Evolutionary conservation across 2,888 invertebrate genomes (phyloP).

Genomic region (Anaspis maculata): DNA sequence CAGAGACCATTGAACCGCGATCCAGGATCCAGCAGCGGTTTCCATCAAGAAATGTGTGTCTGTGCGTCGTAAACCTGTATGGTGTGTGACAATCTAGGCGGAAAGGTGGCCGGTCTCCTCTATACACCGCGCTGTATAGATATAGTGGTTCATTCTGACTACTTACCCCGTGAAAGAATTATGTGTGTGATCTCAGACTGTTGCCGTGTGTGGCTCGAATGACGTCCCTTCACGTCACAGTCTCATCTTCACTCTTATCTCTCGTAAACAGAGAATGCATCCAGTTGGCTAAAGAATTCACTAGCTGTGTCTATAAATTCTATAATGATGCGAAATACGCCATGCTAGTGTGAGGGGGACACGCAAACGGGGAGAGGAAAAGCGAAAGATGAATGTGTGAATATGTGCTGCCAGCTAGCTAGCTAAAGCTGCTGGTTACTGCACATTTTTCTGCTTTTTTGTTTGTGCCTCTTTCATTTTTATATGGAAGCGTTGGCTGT

Average conservation of each 20-base stretch:
- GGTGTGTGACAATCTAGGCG: constrained; percentile 18
- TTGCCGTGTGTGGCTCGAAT: constrained; percentile 1
- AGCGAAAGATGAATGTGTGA: no score
- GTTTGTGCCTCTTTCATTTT: no score
- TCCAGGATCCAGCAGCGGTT: neutral
- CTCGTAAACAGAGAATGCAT: constrained; percentile 10
- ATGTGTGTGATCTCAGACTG: constrained; percentile 15
- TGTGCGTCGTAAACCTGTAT: constrained; percentile 9
- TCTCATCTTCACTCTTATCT: constrained; percentile 8
- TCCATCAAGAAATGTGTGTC: neutral
- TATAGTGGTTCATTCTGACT: constrained; percentile 15
- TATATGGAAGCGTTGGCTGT: no score
- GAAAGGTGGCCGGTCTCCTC: constrained; percentile 12
- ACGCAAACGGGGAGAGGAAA: no score
- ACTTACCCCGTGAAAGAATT: constrained; percentile 15
- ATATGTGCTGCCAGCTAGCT: no score
- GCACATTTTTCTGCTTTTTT: no score
- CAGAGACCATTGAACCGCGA: constrained; percentile 9
- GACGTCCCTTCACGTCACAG: constrained; percentile 6
- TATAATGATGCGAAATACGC: no score
- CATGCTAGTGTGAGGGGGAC: no score
- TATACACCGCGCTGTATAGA: no score
- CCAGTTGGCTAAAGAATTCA: constrained; percentile 7
- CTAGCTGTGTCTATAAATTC: no score
- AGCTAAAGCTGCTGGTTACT: no score